phyloP scores from a whole-genome alignment of 2,113 vertebrate species.

The Blennius ocellaris region DNA sequence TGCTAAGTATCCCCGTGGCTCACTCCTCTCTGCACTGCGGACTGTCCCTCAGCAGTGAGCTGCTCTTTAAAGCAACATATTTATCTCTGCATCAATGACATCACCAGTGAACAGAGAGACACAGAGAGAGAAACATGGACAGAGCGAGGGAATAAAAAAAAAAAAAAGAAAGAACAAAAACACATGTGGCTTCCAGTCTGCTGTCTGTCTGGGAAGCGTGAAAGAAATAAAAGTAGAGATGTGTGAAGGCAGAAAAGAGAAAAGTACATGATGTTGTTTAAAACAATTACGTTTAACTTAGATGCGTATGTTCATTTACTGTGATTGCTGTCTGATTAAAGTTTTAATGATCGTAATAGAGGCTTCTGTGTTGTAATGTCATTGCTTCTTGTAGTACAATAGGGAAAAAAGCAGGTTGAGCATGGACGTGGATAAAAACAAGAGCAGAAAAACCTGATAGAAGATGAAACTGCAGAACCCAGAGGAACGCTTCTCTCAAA shows the following conservation, averaged over 20 bases:
- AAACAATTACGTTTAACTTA: neutral
- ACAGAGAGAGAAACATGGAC: constrained; percentile 15
- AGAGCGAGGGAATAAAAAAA: constrained; percentile 19
- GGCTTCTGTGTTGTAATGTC: constrained; percentile 13
- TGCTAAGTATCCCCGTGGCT: constrained; percentile 38
- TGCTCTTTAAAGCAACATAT: constrained; percentile 73
- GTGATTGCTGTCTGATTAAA: neutral
- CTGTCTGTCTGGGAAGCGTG: constrained; percentile 35
- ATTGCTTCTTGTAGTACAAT: constrained; percentile 1
- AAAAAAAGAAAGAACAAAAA: constrained; percentile 23
- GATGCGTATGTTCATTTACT: no score
- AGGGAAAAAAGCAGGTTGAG: constrained; percentile 2
- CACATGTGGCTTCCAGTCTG: constrained; percentile 26
- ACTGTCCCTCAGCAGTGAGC: constrained; percentile 71
- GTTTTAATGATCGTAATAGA: constrained; percentile 1
- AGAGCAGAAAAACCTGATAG: constrained; percentile 23
- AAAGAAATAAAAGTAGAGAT: constrained; percentile 1
- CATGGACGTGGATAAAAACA: constrained; percentile 25
- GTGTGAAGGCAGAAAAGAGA: constrained; percentile 10
- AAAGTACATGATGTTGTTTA: neutral
- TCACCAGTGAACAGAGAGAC: constrained; percentile 57
- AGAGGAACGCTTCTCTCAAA: constrained; percentile 25
- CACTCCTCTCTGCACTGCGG: constrained; percentile 68
- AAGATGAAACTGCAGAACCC: constrained; percentile 35
- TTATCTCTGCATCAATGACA: constrained; percentile 80